phyloP scores from a whole-genome alignment of 1,140 invertebrate genomes.

The Drosophila pseudoananassae region DNA sequence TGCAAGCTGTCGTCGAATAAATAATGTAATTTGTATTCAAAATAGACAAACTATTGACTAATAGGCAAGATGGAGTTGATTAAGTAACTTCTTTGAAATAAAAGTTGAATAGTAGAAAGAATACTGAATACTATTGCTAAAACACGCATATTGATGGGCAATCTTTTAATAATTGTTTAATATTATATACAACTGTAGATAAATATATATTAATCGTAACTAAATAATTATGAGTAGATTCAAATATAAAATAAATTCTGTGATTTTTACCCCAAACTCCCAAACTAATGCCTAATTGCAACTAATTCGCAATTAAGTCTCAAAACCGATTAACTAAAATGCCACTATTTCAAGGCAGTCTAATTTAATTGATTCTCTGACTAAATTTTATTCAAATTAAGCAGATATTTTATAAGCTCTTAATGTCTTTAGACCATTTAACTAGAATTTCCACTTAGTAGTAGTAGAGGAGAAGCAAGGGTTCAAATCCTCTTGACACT shows the following conservation, averaged over 20 bases:
- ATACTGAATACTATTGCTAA: too few species aligned
- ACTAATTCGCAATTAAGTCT: too few species aligned
- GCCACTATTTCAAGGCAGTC: not conserved
- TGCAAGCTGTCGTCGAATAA: slow-evolving; percentile 44
- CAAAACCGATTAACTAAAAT: slow-evolving; percentile 7
- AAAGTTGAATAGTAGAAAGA: too few species aligned
- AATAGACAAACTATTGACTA: not conserved
- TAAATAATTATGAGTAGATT: too few species aligned
- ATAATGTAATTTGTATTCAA: not conserved
- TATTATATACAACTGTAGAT: too few species aligned
- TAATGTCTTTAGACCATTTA: slow-evolving; percentile 15
- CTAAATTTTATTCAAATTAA: slow-evolving; percentile 10
- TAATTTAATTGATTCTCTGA: not conserved
- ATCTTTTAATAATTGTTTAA: too few species aligned
- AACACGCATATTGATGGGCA: too few species aligned
- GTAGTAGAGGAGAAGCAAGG: not conserved
- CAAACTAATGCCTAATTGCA: too few species aligned
- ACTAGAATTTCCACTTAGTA: slow-evolving; percentile 39
- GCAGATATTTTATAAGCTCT: slow-evolving; percentile 12
- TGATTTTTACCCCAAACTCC: too few species aligned
- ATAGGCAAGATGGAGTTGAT: not conserved
- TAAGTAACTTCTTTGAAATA: too few species aligned
- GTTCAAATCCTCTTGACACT: slow-evolving; percentile 13
- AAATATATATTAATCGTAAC: too few species aligned
- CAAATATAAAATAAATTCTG: too few species aligned